Percentiles rank a stretch among this genome's conserved stretches.
Evolutionary conservation across 2,888 invertebrate genomes (phyloP).

Genomic region (Notocelia uddmanniana): DNA sequence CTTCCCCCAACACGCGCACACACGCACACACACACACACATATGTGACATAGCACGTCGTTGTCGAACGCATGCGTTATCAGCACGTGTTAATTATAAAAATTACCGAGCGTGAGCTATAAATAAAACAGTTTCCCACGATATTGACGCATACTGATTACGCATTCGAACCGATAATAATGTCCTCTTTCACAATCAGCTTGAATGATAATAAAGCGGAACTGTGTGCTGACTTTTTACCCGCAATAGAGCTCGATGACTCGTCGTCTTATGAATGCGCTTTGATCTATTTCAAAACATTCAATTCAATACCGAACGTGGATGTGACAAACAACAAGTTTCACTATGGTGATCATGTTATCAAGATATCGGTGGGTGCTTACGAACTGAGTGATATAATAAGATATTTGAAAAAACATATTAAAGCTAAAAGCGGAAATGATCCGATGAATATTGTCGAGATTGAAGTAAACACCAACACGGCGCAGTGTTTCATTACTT

Average conservation of each 20-base stretch:
- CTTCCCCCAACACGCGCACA: too few species aligned
- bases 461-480: slow-evolving; percentile 10
- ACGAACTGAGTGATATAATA: slow-evolving; percentile 30
- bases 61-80: too few species aligned
- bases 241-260: slow-evolving; percentile 4
- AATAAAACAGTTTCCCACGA: too few species aligned
- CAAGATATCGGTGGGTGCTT: slow-evolving; percentile 21
- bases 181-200: too few species aligned
- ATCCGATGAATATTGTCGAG: background rate
- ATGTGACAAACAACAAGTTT: slow-evolving; percentile 44
- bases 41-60: too few species aligned
- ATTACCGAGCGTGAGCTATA: too few species aligned
- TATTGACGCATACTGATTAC: too few species aligned
- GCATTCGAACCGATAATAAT: too few species aligned
- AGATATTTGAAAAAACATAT: background rate
- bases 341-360: slow-evolving; percentile 36
- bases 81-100: too few species aligned
- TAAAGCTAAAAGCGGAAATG: background rate
- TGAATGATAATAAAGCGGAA: too few species aligned
- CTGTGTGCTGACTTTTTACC: slow-evolving; percentile 24
- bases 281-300: slow-evolving; percentile 43
- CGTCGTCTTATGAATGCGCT: slow-evolving; percentile 26
- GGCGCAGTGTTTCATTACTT: slow-evolving; percentile 18
- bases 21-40: too few species aligned
- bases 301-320: slow-evolving; percentile 45